Evolutionary conservation across 2,888 invertebrate species (phyloP), one percentile per base, ranked within the genome.

Genomic region (Drosophila greeni): DNA sequence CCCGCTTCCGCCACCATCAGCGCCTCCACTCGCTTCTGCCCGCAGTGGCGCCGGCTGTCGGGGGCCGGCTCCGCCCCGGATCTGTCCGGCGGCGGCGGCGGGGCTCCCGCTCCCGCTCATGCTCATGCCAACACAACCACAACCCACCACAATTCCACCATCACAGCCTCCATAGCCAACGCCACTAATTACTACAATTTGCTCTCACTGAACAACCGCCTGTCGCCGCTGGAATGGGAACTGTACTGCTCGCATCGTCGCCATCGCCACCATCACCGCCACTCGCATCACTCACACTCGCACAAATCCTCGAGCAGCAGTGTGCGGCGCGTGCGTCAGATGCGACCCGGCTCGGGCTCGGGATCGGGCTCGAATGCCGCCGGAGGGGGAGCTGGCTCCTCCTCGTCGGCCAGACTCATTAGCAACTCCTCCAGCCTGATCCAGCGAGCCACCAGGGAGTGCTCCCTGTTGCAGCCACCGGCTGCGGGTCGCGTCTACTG

Each of bases 21-120:
- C 74, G 84, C 86, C 80, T 86, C 88, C 72, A 80, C 86, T 73
- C 86, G 87, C 76, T 85, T 85, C 73, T 86, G 88, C 74, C 82
- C 87, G 71, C 84, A 86, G 84, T 75, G 80, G 73, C 85, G 87
- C 59, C 85, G 87, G 56, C 83, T 89, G 76, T 86, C 87, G 68
- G 90, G 91, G 74, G 91, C 91, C 86, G 92, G 92, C 66, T 92
- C 92, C 47, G 92, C 92, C 77, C 92, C 92, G 71, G 91, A 92
- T 88, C 88, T 92, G 61, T 85, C 86, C 70, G 69, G 40, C 39
- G 12, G 18, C 39, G 7, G 39, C 39, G 7, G 39, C 60, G 64
- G 68, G 61, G 59, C 62, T 49, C 61, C 58, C 69, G 24, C 42
- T 26, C 16, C 69, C 66, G 72, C 72, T 72, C 76, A 72, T 59